phyloP scores from a whole-genome alignment of 2,113 vertebrate species.

The Zingel zingel region DNA sequence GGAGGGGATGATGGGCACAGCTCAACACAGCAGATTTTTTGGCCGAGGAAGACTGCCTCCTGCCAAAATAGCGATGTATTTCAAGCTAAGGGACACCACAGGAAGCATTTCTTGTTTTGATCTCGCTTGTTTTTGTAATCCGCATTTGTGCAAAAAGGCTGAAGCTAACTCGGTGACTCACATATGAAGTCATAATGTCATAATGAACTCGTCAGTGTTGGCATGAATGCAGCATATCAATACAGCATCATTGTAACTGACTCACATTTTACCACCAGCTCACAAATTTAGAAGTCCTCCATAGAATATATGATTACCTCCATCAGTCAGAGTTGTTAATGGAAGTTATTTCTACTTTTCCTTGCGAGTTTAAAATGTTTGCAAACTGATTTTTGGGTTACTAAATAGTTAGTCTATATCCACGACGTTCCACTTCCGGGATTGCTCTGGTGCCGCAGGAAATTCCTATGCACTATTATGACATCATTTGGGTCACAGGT shows the following conservation, averaged over 20 bases:
- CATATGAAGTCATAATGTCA: no score
- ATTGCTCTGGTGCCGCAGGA: no score
- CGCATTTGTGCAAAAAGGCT: not conserved
- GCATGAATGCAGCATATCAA: not conserved
- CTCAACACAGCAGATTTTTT: conserved; percentile 58
- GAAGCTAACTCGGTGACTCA: conserved; percentile 25
- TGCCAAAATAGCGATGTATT: conserved; percentile 59
- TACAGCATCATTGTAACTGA: not conserved
- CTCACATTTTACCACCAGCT: conserved; percentile 12
- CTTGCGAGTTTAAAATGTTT: not conserved
- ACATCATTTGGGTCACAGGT: no score
- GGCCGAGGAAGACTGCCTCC: conserved; percentile 36
- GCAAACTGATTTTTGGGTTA: not conserved
- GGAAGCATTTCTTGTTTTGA: conserved; percentile 53
- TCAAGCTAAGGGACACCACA: conserved; percentile 42
- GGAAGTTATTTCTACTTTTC: not conserved
- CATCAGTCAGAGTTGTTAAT: not conserved
- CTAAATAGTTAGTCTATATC: not conserved
- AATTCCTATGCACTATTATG: no score
- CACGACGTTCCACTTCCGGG: no score
- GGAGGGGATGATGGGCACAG: conserved; percentile 48
- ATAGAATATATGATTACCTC: not conserved
- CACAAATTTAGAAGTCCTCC: not conserved
- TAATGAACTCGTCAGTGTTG: conserved; percentile 10
- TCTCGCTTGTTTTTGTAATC: conserved; percentile 40